Percentiles rank a stretch among this genome's conserved stretches.
Conservation (phyloP, 2,888 invertebrate species). For the Eudemis profundana region DNA sequence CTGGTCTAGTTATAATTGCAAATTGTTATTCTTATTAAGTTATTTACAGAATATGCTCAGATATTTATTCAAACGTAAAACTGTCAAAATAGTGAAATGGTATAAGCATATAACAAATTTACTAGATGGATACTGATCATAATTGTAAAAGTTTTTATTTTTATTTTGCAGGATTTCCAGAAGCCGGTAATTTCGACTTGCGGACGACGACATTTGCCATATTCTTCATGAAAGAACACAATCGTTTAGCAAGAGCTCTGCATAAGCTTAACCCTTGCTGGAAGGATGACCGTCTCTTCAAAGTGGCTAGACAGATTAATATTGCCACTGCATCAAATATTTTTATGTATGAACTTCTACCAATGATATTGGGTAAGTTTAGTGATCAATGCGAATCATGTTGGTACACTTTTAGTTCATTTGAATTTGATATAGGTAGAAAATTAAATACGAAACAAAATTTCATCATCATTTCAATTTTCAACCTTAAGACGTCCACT, state of each 20-base stretch:
- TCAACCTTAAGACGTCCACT: too few species aligned
- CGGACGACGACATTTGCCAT: conserved; percentile 66
- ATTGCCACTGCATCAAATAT: conserved; percentile 69
- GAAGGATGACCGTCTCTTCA: conserved; percentile 73
- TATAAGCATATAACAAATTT: too few species aligned
- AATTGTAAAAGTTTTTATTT: neutral
- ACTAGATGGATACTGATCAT: too few species aligned
- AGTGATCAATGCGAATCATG: neutral
- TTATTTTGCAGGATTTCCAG: conserved; percentile 57
- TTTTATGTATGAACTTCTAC: conserved; percentile 70
- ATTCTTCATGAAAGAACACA: conserved; percentile 74
- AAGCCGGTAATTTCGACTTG: conserved; percentile 67
- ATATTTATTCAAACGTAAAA: too few species aligned
- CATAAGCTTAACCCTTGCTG: conserved; percentile 70
- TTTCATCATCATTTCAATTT: too few species aligned
- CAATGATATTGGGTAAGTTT: conserved; percentile 67
- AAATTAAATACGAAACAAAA: too few species aligned
- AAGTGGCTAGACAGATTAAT: conserved; percentile 70
- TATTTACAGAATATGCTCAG: too few species aligned
- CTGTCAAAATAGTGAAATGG: too few species aligned
- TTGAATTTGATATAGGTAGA: too few species aligned
- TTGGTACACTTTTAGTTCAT: too few species aligned
- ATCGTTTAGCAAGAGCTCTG: conserved; percentile 64
- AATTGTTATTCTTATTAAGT: too few species aligned
- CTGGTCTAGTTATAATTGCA: too few species aligned